Evolutionary conservation across 2,888 invertebrate species (phyloP), one percentile per base, ranked within the genome.

Genomic region (Eristalis tenax): DNA sequence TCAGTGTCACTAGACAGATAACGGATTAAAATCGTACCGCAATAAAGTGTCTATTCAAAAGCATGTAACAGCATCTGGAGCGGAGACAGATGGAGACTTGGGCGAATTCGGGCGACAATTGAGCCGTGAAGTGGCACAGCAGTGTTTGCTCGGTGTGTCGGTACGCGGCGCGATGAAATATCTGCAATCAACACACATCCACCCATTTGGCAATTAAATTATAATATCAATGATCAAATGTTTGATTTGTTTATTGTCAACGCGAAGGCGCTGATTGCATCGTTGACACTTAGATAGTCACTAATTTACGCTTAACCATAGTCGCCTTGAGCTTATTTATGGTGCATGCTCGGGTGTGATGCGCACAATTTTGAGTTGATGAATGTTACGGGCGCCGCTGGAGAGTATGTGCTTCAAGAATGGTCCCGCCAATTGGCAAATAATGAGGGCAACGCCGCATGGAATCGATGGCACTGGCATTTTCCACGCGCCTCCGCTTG

Each of bases 271-370:
- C 68, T 40, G 57, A 43, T 74, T 83, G 35, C 68, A 40, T 68
- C 63, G 23, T 63, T 70, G 74, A 79, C 70, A 69, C 57, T 74
- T 74, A 73, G 69, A 77, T 77, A 73, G 82, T 56, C 64, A 61
- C 38, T 69, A 77, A 70, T 80, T 68, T 69, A 63, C 68, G 59
- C 26, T 65, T 28, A 75, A 57, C 70, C 38, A 68, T 38, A 18
- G 23, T n/a, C 38, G 61, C 86, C 86, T 86, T 86, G 86, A 38
- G 75, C 71, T 66, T 83, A 71, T 75, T 83, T 82, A 78, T 77
- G 50, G 22, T 70, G 57, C 38, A 70, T 56, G 59, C 43, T 57
- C 38, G 63, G 23, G 40, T 23, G 57, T 66, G 50, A 26, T 61
- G 50, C 38, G 61, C 35, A 6, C 50, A 50, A 0, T 50, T 18